Conservation (phyloP, 2,113 vertebrate genomes). For the Cyanistes caeruleus region DNA sequence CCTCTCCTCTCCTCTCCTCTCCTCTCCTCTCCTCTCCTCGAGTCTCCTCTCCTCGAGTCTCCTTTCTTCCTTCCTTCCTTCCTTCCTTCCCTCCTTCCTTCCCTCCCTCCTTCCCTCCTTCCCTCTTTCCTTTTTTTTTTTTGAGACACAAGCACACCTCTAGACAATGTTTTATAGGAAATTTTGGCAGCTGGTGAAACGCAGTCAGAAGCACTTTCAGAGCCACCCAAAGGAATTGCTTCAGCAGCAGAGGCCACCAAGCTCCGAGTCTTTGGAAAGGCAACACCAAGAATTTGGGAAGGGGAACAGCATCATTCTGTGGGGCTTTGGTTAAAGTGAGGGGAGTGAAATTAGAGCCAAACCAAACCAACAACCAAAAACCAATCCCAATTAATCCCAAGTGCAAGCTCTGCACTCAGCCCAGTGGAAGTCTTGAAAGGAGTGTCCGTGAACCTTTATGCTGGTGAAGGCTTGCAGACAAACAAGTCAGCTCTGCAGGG, state of each 20-base stretch:
- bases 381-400: not conserved
- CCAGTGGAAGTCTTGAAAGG: not conserved
- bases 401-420: not conserved
- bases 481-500: slow-evolving; percentile 13
- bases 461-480: slow-evolving; percentile 26
- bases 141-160: not conserved
- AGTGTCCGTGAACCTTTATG: not conserved
- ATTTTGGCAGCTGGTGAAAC: not conserved
- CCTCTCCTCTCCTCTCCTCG: not conserved
- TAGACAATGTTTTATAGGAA: not conserved
- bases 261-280: not conserved
- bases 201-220: not conserved
- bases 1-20: too few relatives aligned
- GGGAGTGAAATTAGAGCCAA: not conserved
- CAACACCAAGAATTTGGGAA: not conserved
- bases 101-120: not conserved
- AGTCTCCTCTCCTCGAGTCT: too few relatives aligned
- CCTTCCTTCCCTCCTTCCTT: too few relatives aligned
- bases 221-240: not conserved
- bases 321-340: not conserved
- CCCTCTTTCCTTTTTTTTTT: not conserved
- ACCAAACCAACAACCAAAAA: not conserved
- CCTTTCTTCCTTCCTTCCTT: not conserved
- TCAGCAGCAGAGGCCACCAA: not conserved
- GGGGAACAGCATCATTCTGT: not conserved